Evolutionary conservation across 2,888 invertebrate species (phyloP), one percentile per base, ranked within the genome.

Genomic region (Xanthia togata): DNA sequence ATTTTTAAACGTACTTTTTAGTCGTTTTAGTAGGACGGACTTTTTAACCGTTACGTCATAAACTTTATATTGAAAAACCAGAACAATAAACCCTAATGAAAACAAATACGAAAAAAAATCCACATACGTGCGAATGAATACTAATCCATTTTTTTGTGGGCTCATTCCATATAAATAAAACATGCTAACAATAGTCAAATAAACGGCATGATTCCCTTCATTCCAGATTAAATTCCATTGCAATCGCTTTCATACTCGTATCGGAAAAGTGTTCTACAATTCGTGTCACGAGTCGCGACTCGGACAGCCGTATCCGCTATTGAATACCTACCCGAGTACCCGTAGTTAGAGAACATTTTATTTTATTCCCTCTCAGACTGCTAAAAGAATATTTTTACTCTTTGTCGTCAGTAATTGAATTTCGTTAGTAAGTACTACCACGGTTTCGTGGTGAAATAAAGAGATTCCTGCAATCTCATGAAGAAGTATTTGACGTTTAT

Each of bases 321-420:
- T 89, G 88, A 90, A 90, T 90, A 90, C 89, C 86, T 85, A 87
- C 89, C 71, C 83, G 88, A 90, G 91, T 83, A 87, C 89, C 70
- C 84, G 88, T 91, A 92, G 92, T 92, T 91, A 92, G 91, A 90
- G 88, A 90, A 89, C 90, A 89, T 93, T 93, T 92, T 92, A 91
- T 93, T 93, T 91, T 89, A 92, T 91, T 90, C 90, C 76, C 83
- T 78, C 85, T 88, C 85, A 82, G 88, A 88, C 83, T 79, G 87
- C 84, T 78, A 86, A 89, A 88, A 88, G 89, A 89, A 92, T 91
- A 92, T 92, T 93, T 93, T 93, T 93, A 92, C 92, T 93, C 92
- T 93, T 93, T 93, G 93, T 92, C 91, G 89, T 87, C 87, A 84
- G 91, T 93, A 93, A 93, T 93, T 93, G 93, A 93, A 93, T 93